Evolutionary conservation across 1,140 invertebrate genomes (phyloP).

Genomic region (Triops longicaudatus): DNA sequence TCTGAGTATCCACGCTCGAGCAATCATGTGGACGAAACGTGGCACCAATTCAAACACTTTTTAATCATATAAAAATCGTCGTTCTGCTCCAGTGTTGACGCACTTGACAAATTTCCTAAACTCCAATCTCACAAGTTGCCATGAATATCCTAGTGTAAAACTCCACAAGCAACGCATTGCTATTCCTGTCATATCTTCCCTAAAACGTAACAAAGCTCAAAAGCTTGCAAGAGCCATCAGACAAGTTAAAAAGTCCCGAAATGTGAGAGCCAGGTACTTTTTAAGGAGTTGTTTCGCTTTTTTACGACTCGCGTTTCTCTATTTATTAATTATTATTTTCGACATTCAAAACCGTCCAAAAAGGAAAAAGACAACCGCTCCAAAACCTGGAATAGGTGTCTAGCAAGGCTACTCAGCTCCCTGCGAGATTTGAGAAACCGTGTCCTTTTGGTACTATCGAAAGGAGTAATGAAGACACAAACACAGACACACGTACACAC

Average conservation of each 20-base stretch:
- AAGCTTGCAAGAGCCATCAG: not conserved
- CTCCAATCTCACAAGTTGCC: not conserved
- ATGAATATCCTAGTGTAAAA: not conserved
- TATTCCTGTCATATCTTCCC: not conserved
- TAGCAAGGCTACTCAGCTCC: too few species aligned
- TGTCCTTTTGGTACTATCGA: not conserved
- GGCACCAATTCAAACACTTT: not conserved
- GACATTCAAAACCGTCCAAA: not conserved
- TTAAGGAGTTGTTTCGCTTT: not conserved
- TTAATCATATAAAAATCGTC: not conserved
- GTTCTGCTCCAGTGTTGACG: too few species aligned
- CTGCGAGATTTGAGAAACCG: not conserved
- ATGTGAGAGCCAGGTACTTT: not conserved
- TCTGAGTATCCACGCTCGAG: too few species aligned
- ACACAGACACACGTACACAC: too few species aligned
- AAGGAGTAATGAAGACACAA: conserved; percentile 8
- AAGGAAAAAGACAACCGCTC: not conserved
- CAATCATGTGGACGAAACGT: too few species aligned
- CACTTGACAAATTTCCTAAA: not conserved
- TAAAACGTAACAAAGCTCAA: not conserved
- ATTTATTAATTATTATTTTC: conserved; percentile 10
- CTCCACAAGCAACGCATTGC: not conserved
- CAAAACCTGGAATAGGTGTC: not conserved
- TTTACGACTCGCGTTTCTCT: not conserved
- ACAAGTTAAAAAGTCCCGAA: not conserved